These are phyloP conservation scores for Lethenteron camtschaticum DNA, from an alignment of 2,113 vertebrate species.

Conservation along the genomic window DNA sequence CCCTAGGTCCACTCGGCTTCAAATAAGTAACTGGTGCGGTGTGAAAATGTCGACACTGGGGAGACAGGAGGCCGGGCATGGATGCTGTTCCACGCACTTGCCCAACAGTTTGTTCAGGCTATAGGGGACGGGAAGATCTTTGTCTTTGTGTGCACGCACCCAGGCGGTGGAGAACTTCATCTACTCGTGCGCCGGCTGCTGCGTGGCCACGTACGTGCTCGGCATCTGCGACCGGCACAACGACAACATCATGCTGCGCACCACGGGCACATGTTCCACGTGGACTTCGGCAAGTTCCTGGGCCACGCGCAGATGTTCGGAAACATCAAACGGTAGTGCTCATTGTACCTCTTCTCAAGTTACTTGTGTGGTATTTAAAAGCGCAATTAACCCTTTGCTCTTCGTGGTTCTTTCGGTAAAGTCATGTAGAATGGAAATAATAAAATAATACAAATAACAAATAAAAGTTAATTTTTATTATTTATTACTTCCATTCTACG, in stretches of 20 bases:
- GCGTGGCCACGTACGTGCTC: constrained; percentile 82
- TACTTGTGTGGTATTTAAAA: too few relatives aligned
- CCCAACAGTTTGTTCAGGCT: too few relatives aligned
- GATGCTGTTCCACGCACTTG: too few relatives aligned
- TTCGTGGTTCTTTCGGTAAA: too few relatives aligned
- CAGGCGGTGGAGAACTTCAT: constrained; percentile 98
- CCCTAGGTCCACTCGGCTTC: too few relatives aligned
- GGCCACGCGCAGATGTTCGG: constrained; percentile 96
- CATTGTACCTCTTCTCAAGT: background rate
- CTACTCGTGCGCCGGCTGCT: constrained; percentile 86
- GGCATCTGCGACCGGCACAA: constrained; percentile 95
- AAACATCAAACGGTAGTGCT: constrained; percentile 69
- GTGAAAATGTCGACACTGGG: too few relatives aligned
- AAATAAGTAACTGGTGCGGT: too few relatives aligned
- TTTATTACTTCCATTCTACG: background rate
- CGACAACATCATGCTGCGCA: constrained; percentile 98
- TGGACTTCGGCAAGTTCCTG: constrained; percentile 87
- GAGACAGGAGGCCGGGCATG: too few relatives aligned
- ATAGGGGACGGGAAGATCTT: too few relatives aligned
- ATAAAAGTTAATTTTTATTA: background rate
- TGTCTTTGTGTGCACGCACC: background rate
- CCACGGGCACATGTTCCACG: constrained; percentile 95
- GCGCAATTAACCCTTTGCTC: too few relatives aligned
- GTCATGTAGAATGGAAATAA: background rate
- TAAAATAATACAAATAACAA: background rate